These are phyloP conservation scores for Cyclophora punctaria DNA, from an alignment of 2,888 invertebrate species.

Conservation along the genomic window DNA sequence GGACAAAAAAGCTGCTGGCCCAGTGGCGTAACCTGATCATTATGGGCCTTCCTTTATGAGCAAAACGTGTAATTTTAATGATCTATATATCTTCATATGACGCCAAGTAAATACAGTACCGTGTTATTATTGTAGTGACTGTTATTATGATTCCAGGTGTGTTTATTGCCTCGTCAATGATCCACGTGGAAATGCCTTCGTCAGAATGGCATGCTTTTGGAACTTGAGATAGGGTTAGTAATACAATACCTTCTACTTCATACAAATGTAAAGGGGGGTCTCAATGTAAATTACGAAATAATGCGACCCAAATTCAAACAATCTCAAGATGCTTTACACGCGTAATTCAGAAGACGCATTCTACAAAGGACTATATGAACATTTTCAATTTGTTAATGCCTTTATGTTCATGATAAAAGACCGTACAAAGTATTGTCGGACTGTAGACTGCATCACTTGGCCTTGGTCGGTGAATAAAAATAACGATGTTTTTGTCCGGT, in stretches of 20 bases:
- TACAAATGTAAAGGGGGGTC: too few relatives aligned
- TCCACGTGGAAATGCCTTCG: too few relatives aligned
- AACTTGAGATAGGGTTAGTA: too few relatives aligned
- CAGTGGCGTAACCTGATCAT: slow-evolving; percentile 37
- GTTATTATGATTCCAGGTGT: too few relatives aligned
- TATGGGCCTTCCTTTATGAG: background rate
- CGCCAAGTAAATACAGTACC: too few relatives aligned
- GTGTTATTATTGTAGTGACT: too few relatives aligned
- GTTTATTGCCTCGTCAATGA: too few relatives aligned
- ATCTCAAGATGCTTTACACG: too few relatives aligned
- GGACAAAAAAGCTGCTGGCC: slow-evolving; percentile 34
- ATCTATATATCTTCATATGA: background rate
- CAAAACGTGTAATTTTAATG: slow-evolving; percentile 25
- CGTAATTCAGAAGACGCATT: slow-evolving; percentile 5
- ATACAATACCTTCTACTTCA: too few relatives aligned
- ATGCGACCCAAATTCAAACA: too few relatives aligned
- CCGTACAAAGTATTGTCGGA: slow-evolving; percentile 47
- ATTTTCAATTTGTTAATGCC: slow-evolving; percentile 22
- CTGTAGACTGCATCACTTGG: slow-evolving; percentile 56
- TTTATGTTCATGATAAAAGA: slow-evolving; percentile 27
- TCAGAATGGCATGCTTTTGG: too few relatives aligned
- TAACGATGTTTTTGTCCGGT: slow-evolving; percentile 61
- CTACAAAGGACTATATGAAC: slow-evolving; percentile 1
- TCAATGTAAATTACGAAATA: too few relatives aligned
- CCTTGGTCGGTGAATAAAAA: slow-evolving; percentile 65